These are phyloP conservation scores for Drosophila mimetica DNA, from an alignment of 2,888 invertebrate species.

Conservation along the genomic window DNA sequence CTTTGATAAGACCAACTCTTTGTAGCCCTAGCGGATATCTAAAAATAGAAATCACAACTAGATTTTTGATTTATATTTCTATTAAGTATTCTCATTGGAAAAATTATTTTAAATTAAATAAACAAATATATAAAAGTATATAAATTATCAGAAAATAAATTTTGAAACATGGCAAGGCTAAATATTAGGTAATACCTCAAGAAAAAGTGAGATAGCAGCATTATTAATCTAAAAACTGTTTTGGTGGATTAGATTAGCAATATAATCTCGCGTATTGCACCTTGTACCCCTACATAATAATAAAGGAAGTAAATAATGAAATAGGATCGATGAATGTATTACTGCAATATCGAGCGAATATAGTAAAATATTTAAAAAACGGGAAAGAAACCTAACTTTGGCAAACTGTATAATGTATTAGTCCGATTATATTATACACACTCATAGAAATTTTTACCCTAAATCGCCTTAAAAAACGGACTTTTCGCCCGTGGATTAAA, in stretches of 20 bases:
- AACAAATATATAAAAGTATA: background rate
- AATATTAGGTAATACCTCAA: background rate
- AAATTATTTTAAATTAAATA: background rate
- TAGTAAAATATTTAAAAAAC: too few species aligned
- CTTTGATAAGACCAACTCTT: slow-evolving; percentile 25
- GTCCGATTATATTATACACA: too few species aligned
- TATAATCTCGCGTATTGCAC: background rate
- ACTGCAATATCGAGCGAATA: too few species aligned
- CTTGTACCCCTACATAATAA: background rate
- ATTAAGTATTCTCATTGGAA: background rate
- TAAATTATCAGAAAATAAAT: background rate
- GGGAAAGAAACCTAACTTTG: too few species aligned
- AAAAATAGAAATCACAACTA: background rate
- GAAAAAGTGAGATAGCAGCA: background rate
- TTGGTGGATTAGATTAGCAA: slow-evolving; percentile 25
- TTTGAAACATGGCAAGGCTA: background rate
- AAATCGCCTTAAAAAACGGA: too few species aligned
- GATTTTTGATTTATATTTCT: background rate
- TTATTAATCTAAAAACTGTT: slow-evolving; percentile 4
- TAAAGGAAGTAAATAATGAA: background rate
- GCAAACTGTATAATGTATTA: too few species aligned
- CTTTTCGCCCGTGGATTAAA: too few species aligned
- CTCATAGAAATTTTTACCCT: too few species aligned
- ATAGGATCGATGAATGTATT: background rate
- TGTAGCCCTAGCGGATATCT: background rate